Percentiles rank a stretch among this genome's conserved stretches.
Evolutionary conservation across 1,140 invertebrate genomes (phyloP).

Genomic region (Psilanteris sp.): DNA sequence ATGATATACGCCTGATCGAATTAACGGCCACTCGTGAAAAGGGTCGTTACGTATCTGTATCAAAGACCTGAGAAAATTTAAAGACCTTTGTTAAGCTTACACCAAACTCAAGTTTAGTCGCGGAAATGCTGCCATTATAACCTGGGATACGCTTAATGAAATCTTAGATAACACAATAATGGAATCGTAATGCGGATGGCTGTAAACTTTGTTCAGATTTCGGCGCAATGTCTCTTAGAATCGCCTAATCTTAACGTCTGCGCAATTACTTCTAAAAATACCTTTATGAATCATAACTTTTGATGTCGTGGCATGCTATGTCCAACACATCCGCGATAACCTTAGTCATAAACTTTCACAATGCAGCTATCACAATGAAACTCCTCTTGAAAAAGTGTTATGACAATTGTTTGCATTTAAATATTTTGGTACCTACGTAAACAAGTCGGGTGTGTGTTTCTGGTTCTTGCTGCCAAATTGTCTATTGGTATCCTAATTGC

Average conservation of each 20-base stretch:
- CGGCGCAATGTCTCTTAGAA: conserved; percentile 3
- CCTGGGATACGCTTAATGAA: conserved; percentile 8
- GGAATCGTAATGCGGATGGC: conserved; percentile 7
- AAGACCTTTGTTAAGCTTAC: conserved; percentile 5
- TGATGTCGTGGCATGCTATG: conserved; percentile 5
- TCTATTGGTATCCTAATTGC: too few species aligned
- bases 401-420: too few species aligned
- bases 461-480: too few species aligned
- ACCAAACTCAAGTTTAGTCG: conserved; percentile 4
- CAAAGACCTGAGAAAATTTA: conserved; percentile 14
- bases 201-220: conserved; percentile 18
- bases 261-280: conserved; percentile 41
- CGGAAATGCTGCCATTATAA: conserved; percentile 5
- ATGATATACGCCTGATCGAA: conserved; percentile 37
- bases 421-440: too few species aligned
- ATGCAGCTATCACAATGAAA: conserved; percentile 2
- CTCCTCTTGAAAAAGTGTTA: conserved; percentile 17
- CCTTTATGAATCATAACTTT: conserved; percentile 45
- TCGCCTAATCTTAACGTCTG: conserved; percentile 29
- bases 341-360: conserved; percentile 17
- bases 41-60: conserved; percentile 1
- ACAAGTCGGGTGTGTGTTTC: too few species aligned
- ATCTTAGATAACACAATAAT: conserved; percentile 26
- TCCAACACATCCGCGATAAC: conserved; percentile 19
- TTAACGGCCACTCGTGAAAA: conserved; percentile 7